Evolutionary conservation across 2,797 vertebrate genomes (phyloP).

Genomic region (Mastacembelus armatus): DNA sequence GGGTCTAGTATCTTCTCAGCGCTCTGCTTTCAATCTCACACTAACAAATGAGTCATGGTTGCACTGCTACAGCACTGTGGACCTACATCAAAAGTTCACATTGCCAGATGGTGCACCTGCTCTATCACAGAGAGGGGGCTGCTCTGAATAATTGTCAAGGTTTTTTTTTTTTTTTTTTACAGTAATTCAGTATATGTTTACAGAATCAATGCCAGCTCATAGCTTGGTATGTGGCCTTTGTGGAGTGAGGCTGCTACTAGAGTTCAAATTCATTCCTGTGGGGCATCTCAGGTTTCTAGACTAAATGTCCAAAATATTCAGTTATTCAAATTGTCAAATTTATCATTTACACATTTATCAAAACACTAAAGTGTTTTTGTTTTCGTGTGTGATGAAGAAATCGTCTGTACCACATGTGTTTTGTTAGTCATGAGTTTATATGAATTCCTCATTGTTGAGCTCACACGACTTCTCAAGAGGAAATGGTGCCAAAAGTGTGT

Average conservation of each 20-base stretch:
- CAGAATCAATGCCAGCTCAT: slow-evolving; percentile 38
- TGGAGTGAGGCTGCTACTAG: slow-evolving; percentile 4
- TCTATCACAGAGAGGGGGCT: slow-evolving; percentile 20
- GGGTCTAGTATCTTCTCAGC: slow-evolving; percentile 60
- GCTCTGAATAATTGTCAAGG: slow-evolving; percentile 32
- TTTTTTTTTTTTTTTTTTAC: too few relatives aligned
- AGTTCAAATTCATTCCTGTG: background rate
- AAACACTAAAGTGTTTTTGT: slow-evolving; percentile 16
- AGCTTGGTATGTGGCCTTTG: slow-evolving; percentile 27
- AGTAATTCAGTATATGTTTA: slow-evolving; percentile 41
- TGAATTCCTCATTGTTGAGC: slow-evolving; percentile 69
- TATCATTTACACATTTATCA: slow-evolving; percentile 1
- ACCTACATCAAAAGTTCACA: slow-evolving; percentile 41
- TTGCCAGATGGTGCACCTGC: slow-evolving; percentile 77
- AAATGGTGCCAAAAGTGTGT: slow-evolving; percentile 47
- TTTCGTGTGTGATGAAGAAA: slow-evolving; percentile 41
- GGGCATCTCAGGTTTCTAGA: background rate
- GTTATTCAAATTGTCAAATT: too few relatives aligned
- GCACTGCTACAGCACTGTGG: slow-evolving; percentile 28
- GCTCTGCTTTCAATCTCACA: slow-evolving; percentile 47
- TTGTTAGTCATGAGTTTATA: slow-evolving; percentile 64
- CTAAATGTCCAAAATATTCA: too few relatives aligned
- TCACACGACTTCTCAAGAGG: slow-evolving; percentile 44
- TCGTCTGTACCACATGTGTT: slow-evolving; percentile 45
- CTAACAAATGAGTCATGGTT: slow-evolving; percentile 63